Base-by-base conservation (phyloP, 1,140 invertebrate genomes). In the Drosophila equinoxialis region DNA sequence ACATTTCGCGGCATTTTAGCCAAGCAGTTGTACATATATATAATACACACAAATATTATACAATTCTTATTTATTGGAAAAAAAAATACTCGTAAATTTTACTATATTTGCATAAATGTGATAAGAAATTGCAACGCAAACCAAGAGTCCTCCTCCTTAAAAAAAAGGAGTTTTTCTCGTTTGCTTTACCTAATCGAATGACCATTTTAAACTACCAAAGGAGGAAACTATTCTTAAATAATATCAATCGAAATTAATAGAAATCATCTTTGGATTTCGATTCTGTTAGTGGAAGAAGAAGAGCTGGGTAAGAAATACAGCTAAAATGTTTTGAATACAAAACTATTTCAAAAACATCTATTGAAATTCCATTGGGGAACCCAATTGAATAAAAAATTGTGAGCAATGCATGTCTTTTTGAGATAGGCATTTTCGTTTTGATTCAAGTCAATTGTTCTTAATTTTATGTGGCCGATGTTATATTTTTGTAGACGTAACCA, bases 1-100 rank as follows among this genome's bases (percentile, higher is more conserved):
- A 82, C 71, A 81, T 78, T 81, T 81, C 77, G 66, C 79, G 64
- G 70, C 64, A 82, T 68, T 78, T 82, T 74, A 74, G 61, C 68
- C 74, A 51, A 75, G 14, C 60, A 26, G 30, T 39, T 17, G 23
- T 54, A 39, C 59, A 45, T 74, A 39, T 63, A 45, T 74, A 51
- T 57, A 30, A 30, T 30, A 30, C 6, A 33, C 42, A 59, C 42
- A 55, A 17, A 72, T 48, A 48, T 20, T 61, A 13, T 41, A 41
- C 11, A 39, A 39, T 41, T 67, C 23, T 76, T 39, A 70, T 68
- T 64, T 66, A 35, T 48, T 57, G 59, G 39, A 26, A 74, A 74
- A 79, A 6, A 81, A 77, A 71, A 73, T 59, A 69, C 79, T 81
- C 74, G 61, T 74, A 82, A 82, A 70, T 77, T 74, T 51, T 8